Conservation (phyloP, 2,888 invertebrate species). For the Hyposoter dolosus region DNA sequence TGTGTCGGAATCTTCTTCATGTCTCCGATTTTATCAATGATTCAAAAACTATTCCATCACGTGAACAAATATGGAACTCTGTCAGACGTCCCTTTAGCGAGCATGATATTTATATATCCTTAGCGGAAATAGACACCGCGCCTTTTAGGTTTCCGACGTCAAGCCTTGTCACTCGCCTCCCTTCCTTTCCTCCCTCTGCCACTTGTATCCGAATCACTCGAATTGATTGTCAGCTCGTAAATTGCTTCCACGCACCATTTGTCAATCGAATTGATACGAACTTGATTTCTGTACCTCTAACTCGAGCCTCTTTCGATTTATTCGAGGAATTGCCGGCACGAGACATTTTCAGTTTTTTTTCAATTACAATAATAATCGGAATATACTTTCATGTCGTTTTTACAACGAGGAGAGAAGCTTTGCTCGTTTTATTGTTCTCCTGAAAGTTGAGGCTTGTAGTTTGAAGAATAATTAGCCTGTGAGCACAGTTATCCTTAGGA, state of each 20-base stretch:
- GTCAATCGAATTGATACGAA: conserved; percentile 15
- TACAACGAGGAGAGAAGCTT: no score
- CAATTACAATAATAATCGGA: background rate
- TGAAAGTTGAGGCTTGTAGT: no score
- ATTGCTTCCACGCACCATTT: conserved; percentile 41
- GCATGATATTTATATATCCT: conserved; percentile 16
- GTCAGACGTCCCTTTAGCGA: background rate
- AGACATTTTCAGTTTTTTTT: background rate
- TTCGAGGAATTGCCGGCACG: background rate
- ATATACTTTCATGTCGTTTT: no score
- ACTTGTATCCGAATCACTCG: conserved; percentile 14
- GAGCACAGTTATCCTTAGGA: no score
- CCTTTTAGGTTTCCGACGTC: conserved; percentile 3
- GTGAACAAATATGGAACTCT: conserved; percentile 1
- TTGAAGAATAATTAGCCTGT: no score
- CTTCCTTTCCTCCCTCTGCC: background rate
- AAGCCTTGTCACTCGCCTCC: background rate
- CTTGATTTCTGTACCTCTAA: background rate
- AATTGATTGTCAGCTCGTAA: conserved; percentile 16
- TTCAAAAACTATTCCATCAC: background rate
- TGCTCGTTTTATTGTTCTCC: no score
- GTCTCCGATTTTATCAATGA: background rate
- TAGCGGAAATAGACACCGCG: conserved; percentile 31
- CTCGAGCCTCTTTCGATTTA: background rate
- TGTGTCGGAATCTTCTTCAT: background rate